Base-by-base conservation (phyloP, 1,140 invertebrate species). In the Mesaphorura yosii region DNA sequence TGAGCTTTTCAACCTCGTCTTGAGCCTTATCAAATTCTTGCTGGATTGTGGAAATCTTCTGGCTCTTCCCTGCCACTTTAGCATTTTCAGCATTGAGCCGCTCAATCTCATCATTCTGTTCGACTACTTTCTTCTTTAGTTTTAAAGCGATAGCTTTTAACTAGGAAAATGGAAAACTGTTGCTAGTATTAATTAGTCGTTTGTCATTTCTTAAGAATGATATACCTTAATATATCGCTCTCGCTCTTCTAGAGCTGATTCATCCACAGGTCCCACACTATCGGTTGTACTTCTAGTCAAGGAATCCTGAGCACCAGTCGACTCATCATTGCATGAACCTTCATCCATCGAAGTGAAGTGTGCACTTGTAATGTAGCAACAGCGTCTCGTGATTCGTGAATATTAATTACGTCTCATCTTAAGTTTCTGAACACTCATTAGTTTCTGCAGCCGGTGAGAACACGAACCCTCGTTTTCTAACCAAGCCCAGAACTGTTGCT, bases 1-100 rank as follows among this genome's bases (percentile, higher is more conserved):
- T 59, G 6, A 59, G 40, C n/a, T 44, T 50, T 31, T 63, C 60
- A 28, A 63, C 48, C 41, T 63, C 60, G 51, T 63, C 60, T 41
- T 53, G 49, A 3, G 60, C 60, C 25, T 58, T 63, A 26, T 63
- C 60, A 37, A 57, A 59, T 28, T 63, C 53, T 41, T 54, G 51
- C 37, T 63, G 60, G 53, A 63, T 57, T 29, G 50, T 59, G n/a
- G 51, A 55, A 0, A 54, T 31, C 14, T 45, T 63, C 37, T 63
- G 57, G 37, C 37, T 54, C 31, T 56, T 60, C 22, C 48, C 53
- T 6, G 20, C 7, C n/a, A 56, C 27, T 20, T 51, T 50, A 14
- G 47, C 31, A 19, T 53, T 56, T 39, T 60, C 51, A 20, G 45
- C 20, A 22, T 56, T 34, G 15, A 63, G 40, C 20, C 38, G 20